Conservation (phyloP, 2,888 invertebrate genomes). For the Zaprionus bogoriensis region DNA sequence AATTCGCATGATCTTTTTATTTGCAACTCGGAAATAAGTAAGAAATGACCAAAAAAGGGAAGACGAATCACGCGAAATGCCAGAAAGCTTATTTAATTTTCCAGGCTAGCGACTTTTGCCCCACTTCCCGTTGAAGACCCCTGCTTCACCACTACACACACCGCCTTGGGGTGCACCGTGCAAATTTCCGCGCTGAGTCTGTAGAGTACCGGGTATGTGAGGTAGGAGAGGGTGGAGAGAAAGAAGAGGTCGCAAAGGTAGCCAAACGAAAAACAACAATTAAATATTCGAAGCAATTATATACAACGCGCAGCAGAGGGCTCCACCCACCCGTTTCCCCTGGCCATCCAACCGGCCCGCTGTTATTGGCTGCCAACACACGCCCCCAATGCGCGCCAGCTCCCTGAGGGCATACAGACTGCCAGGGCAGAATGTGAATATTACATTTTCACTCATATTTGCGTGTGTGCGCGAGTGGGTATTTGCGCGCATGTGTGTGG, state of each 20-base stretch:
- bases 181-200: conserved; percentile 11
- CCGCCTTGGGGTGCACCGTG: not conserved
- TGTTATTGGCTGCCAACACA: conserved; percentile 50
- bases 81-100: conserved; percentile 28
- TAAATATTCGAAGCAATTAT: conserved; percentile 69
- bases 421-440: conserved; percentile 38
- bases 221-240: no score
- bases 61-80: conserved; percentile 6
- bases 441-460: conserved; percentile 41
- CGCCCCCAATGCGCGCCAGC: conserved; percentile 43
- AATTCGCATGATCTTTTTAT: conserved; percentile 6
- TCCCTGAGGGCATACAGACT: conserved; percentile 25
- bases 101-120: conserved; percentile 13
- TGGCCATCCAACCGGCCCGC: not conserved
- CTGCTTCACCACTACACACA: not conserved
- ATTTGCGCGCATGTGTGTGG: conserved; percentile 1
- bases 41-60: not conserved
- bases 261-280: conserved; percentile 44
- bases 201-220: not conserved
- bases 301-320: conserved; percentile 17
- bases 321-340: not conserved
- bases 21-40: conserved; percentile 7
- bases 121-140: not conserved
- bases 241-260: conserved; percentile 4
- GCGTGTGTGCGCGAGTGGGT: not conserved